Evolutionary conservation across 2,888 invertebrate genomes (phyloP).

Genomic region (Brenthis daphne): DNA sequence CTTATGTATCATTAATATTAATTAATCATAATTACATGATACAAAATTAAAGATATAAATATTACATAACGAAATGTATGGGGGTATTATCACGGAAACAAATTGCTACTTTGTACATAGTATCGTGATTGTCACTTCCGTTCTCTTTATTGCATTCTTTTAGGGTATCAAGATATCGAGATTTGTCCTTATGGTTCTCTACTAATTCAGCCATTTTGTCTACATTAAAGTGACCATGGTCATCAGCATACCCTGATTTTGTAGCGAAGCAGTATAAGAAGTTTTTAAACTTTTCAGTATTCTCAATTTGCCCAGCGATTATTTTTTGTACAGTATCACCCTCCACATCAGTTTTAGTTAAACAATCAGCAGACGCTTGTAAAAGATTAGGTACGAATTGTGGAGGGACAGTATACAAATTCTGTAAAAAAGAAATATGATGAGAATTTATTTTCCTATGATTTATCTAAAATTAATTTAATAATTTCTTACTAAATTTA

Average conservation of each 20-base stretch:
- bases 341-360: constrained; percentile 39
- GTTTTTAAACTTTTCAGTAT: constrained; percentile 55
- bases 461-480: background rate
- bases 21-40: too few relatives aligned
- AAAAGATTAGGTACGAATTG: constrained; percentile 18
- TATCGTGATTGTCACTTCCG: constrained; percentile 50
- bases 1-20: background rate
- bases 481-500: background rate
- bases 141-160: constrained; percentile 51
- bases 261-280: constrained; percentile 58
- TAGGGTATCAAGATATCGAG: constrained; percentile 46
- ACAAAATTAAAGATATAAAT: background rate
- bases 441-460: background rate
- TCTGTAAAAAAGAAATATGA: constrained; percentile 24
- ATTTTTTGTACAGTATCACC: constrained; percentile 42
- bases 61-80: constrained; percentile 12
- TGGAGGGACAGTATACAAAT: constrained; percentile 19
- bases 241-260: constrained; percentile 48
- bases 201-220: constrained; percentile 51
- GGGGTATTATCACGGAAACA: constrained; percentile 37
- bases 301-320: constrained; percentile 51
- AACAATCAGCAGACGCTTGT: constrained; percentile 43
- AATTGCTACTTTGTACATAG: constrained; percentile 38
- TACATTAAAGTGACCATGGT: constrained; percentile 53
- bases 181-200: constrained; percentile 46